Evolutionary conservation across 2,888 invertebrate species (phyloP).

Genomic region (Megalurothrips usitatus): DNA sequence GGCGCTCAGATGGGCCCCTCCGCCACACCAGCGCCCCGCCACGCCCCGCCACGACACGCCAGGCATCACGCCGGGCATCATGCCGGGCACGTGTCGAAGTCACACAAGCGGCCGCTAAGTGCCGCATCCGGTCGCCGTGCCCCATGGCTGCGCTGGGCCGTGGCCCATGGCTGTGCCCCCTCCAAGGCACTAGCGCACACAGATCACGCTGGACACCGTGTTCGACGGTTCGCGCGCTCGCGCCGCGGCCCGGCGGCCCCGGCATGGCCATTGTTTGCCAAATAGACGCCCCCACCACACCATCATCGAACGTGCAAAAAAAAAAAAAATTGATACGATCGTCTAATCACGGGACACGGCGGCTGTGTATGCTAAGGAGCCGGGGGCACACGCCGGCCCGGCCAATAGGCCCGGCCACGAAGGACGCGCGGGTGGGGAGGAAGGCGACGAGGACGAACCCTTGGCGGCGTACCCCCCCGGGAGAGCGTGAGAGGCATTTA

Average conservation of each 20-base stretch:
- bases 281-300: background rate
- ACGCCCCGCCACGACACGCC: background rate
- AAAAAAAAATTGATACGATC: too few relatives aligned
- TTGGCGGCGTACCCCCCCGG: too few relatives aligned
- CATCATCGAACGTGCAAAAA: too few relatives aligned
- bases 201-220: background rate
- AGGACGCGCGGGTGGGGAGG: too few relatives aligned
- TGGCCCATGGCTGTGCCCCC: background rate
- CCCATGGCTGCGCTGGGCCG: background rate
- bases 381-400: too few relatives aligned
- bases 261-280: background rate
- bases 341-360: too few relatives aligned
- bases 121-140: conserved; percentile 6
- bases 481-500: too few relatives aligned
- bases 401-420: too few relatives aligned
- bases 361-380: too few relatives aligned
- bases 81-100: conserved; percentile 6
- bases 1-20: background rate
- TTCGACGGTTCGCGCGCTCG: background rate
- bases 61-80: background rate
- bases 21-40: too few relatives aligned
- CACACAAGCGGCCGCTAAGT: conserved; percentile 22
- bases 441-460: too few relatives aligned
- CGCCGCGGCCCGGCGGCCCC: background rate
- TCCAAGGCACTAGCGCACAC: background rate